Conservation (phyloP, 2,113 vertebrate species). For the Vulpes ferrilata region DNA sequence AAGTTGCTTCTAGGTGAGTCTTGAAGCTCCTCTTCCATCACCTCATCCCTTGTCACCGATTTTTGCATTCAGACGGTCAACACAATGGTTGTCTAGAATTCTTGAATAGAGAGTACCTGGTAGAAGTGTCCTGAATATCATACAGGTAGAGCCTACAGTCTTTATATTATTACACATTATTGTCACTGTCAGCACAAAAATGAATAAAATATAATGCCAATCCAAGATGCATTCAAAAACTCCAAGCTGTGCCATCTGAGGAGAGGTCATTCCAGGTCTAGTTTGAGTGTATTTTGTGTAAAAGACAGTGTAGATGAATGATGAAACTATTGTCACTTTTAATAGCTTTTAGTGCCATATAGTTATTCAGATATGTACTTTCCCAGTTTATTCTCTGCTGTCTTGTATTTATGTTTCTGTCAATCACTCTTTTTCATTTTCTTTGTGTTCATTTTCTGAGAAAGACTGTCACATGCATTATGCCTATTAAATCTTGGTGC, state of each 20-base stretch:
- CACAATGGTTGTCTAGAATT: background rate
- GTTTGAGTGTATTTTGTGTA: conserved; percentile 61
- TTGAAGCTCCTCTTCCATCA: background rate
- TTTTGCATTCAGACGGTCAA: background rate
- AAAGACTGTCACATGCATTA: conserved; percentile 52
- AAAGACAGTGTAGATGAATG: conserved; percentile 49
- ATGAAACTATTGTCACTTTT: conserved; percentile 65
- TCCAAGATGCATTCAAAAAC: background rate
- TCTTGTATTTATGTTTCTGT: conserved; percentile 66
- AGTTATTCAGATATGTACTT: conserved; percentile 56
- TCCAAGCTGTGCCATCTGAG: background rate
- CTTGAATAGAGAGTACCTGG: background rate
- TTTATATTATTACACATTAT: background rate
- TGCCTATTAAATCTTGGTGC: conserved; percentile 62
- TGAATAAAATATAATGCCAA: conserved; percentile 29
- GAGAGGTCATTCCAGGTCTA: conserved; percentile 41
- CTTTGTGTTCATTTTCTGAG: conserved; percentile 56
- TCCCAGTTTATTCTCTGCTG: conserved; percentile 26
- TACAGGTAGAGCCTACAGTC: background rate
- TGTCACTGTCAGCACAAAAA: background rate
- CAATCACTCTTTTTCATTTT: conserved; percentile 72
- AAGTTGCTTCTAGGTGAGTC: background rate
- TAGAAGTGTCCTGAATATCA: conserved; percentile 23
- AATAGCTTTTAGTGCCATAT: conserved; percentile 71
- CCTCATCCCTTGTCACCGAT: background rate